phyloP scores from a whole-genome alignment of 2,113 vertebrate species.

The Thalassoma bifasciatum region DNA sequence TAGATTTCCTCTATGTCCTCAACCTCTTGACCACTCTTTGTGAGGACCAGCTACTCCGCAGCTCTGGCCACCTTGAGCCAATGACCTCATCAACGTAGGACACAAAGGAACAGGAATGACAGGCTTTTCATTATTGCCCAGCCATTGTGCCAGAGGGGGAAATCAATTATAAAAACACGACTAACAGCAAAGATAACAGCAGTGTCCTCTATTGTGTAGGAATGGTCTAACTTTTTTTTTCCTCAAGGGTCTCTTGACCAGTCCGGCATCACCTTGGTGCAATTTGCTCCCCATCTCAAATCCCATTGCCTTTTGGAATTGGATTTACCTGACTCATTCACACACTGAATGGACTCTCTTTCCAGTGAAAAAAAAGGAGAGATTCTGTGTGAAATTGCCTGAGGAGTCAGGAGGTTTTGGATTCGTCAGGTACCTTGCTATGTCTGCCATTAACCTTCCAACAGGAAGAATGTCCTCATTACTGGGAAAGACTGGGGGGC shows the following conservation, averaged over 20 bases:
- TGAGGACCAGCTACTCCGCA: slow-evolving; percentile 24
- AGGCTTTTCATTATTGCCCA: slow-evolving; percentile 81
- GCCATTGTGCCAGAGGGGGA: slow-evolving; percentile 78
- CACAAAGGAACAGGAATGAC: slow-evolving; percentile 83
- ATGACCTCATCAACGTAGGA: slow-evolving; percentile 82
- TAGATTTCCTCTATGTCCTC: slow-evolving; percentile 49
- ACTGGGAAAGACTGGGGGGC: slow-evolving; percentile 42
- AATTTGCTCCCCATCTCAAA: slow-evolving; percentile 85
- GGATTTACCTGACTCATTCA: slow-evolving; percentile 86
- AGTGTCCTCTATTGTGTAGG: slow-evolving; percentile 79
- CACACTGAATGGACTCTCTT: slow-evolving; percentile 81
- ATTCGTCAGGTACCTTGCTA: slow-evolving; percentile 68
- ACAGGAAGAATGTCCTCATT: slow-evolving; percentile 82
- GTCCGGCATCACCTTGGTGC: slow-evolving; percentile 81
- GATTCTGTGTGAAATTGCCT: slow-evolving; percentile 83
- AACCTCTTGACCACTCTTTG: slow-evolving; percentile 50
- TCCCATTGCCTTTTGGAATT: slow-evolving; percentile 87
- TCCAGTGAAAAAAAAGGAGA: slow-evolving; percentile 66
- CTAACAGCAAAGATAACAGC: slow-evolving; percentile 83
- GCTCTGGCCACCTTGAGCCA: slow-evolving; percentile 69
- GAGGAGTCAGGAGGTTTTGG: slow-evolving; percentile 74
- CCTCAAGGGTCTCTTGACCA: slow-evolving; percentile 81
- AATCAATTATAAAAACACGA: slow-evolving; percentile 87
- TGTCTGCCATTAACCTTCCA: slow-evolving; percentile 81
- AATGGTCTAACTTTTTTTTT: slow-evolving; percentile 67